Base-by-base conservation (phyloP, 2,113 vertebrate genomes). In the Agapornis roseicollis region DNA sequence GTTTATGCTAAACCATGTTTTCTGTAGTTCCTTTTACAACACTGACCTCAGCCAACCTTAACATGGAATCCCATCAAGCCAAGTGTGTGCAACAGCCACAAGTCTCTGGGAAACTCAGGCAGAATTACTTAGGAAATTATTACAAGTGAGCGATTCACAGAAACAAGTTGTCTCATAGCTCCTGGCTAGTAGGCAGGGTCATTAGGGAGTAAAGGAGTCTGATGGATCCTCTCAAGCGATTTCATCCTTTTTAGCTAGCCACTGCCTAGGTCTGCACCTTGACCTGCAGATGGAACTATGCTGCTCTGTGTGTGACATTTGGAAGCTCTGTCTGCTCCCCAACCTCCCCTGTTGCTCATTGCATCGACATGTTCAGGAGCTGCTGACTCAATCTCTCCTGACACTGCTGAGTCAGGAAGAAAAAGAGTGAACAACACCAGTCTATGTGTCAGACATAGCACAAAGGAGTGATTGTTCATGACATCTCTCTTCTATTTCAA, bases 351-450 rank as follows among this genome's bases (percentile, higher is more conserved):
- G 11, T 63, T 39, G 35, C 24, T 60, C 20, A 89, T 83, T 93
- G 68, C 55, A 72, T 27, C 12, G 1, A 28, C 23, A 14, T 47
- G 80, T 81, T 85, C n/a, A 63, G 78, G 81, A 78, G 35, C n/a
- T 78, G 78, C 94, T 96, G 81, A 97, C 65, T 97, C 80, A 96
- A 11, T 74, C 44, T 68, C 81, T 53, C 64, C 88, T 87, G 65
- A 73, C 82, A 60, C 35, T 91, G 64, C 94, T 95, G 92, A 95
- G 47, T 94, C 81, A 92, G 84, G 88, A 81, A 50, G 68, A 68
- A 52, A 52, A 65, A 44, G 52, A 60, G 52, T 31, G 71, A 53
- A 78, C 29, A 29, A 46, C 11, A 37, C 60, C 2, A 2, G 46
- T 46, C 44, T 49, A 13, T 11, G 4, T 41, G 35, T 95, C 82